Evolutionary conservation across 2,113 vertebrate species (phyloP).

Genomic region (Syngnathoides biaculeatus): DNA sequence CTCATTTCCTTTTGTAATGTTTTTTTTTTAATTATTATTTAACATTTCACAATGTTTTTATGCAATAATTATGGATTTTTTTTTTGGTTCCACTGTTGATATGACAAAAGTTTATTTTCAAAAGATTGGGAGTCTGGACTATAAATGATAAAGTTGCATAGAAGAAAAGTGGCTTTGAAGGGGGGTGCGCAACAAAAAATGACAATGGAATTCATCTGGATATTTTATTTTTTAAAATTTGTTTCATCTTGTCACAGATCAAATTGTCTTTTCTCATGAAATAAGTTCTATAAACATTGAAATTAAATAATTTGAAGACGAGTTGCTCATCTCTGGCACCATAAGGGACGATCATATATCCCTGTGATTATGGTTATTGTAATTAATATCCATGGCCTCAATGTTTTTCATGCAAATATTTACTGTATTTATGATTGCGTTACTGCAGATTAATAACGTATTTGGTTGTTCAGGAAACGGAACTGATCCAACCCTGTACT

Average conservation of each 20-base stretch:
- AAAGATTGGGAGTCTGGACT: background rate
- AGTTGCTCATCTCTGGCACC: too few species aligned
- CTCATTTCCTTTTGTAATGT: background rate
- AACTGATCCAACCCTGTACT: background rate
- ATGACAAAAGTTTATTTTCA: background rate
- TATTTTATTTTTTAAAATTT: background rate
- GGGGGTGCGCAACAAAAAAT: background rate
- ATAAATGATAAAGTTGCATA: background rate
- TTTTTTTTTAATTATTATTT: background rate
- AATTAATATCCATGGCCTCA: too few species aligned
- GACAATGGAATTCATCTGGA: background rate
- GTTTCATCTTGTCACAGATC: background rate
- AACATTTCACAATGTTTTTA: background rate
- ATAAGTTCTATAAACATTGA: background rate
- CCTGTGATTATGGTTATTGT: too few species aligned
- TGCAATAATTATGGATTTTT: background rate
- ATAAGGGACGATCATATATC: too few species aligned
- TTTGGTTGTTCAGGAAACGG: background rate
- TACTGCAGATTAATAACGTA: background rate
- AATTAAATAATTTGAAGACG: background rate
- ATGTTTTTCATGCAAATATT: too few species aligned
- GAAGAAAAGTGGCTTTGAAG: background rate
- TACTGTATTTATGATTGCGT: too few species aligned
- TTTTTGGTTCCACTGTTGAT: background rate
- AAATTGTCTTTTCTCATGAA: background rate